Evolutionary conservation across 2,113 vertebrate genomes (phyloP).

Genomic region (Melanerpes aurifrons): DNA sequence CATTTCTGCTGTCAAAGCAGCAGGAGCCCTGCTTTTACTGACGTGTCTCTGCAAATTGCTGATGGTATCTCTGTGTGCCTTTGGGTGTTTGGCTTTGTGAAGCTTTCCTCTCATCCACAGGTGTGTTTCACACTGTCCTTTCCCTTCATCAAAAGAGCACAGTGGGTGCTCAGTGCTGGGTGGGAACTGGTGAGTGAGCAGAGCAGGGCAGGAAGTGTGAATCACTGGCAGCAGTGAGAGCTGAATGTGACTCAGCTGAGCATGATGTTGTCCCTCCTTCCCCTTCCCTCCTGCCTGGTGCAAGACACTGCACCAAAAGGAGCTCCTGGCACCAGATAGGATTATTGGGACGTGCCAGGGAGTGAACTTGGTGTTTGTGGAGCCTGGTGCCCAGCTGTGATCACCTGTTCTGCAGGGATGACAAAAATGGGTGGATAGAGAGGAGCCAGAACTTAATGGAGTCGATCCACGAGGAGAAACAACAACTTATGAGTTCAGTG

Average conservation of each 20-base stretch:
- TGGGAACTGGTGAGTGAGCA: background rate
- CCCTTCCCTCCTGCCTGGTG: too few species aligned
- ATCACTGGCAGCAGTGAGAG: background rate
- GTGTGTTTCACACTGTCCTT: background rate
- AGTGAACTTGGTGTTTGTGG: fast-evolving
- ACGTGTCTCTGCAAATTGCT: background rate
- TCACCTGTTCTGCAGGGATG: background rate
- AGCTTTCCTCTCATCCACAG: background rate
- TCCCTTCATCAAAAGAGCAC: background rate
- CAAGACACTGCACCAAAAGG: background rate
- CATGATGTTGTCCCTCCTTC: background rate
- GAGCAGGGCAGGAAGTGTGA: background rate
- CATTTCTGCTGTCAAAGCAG: background rate
- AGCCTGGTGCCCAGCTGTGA: too few species aligned
- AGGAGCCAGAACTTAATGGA: background rate
- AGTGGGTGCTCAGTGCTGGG: background rate
- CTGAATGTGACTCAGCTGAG: background rate
- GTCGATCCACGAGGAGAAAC: background rate
- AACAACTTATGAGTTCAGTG: background rate
- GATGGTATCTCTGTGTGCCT: background rate
- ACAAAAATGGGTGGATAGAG: background rate
- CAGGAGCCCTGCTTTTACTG: background rate
- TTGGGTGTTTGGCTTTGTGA: background rate
- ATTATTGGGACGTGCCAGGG: background rate
- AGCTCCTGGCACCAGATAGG: fast-evolving